Percentiles rank a stretch among this genome's conserved stretches.
These are phyloP conservation scores for Helicoverpa armigera DNA, from an alignment of 1,140 invertebrate species.

Conservation along the genomic window DNA sequence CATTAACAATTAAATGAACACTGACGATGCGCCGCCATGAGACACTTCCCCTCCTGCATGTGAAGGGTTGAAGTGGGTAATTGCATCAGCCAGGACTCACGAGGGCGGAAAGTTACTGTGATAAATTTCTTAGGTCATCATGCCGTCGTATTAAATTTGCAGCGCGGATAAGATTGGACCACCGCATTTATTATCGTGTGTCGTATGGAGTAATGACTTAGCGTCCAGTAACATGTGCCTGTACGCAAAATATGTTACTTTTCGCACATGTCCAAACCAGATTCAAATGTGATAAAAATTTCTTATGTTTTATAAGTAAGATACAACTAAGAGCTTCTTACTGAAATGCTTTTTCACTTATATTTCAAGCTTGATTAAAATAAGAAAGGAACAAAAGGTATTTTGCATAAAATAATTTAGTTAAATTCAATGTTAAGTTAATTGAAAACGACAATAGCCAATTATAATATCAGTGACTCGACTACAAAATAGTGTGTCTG, in stretches of 20 bases:
- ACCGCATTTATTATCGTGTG: neutral
- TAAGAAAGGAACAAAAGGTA: too few species aligned
- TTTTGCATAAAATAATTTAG: too few species aligned
- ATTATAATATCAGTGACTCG: neutral
- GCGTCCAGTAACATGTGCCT: neutral
- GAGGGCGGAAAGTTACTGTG: slow-evolving; percentile 24
- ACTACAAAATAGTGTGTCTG: neutral
- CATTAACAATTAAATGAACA: slow-evolving; percentile 79
- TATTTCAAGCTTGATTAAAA: neutral
- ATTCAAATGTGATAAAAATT: too few species aligned
- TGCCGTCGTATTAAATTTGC: neutral
- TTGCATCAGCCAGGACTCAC: slow-evolving; percentile 37
- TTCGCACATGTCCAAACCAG: too few species aligned
- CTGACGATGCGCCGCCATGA: slow-evolving; percentile 38
- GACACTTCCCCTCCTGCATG: slow-evolving; percentile 23
- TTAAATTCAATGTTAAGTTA: neutral
- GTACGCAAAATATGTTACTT: too few species aligned
- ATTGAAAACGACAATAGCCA: neutral
- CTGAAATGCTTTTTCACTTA: neutral
- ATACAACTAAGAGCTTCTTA: too few species aligned
- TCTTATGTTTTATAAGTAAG: too few species aligned
- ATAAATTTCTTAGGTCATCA: slow-evolving; percentile 16
- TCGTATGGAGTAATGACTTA: too few species aligned
- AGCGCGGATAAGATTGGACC: slow-evolving; percentile 15
- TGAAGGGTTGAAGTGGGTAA: slow-evolving; percentile 50